These are phyloP conservation scores for Paracanthobrama guichenoti DNA, from an alignment of 2,113 vertebrate genomes.

Conservation along the genomic window DNA sequence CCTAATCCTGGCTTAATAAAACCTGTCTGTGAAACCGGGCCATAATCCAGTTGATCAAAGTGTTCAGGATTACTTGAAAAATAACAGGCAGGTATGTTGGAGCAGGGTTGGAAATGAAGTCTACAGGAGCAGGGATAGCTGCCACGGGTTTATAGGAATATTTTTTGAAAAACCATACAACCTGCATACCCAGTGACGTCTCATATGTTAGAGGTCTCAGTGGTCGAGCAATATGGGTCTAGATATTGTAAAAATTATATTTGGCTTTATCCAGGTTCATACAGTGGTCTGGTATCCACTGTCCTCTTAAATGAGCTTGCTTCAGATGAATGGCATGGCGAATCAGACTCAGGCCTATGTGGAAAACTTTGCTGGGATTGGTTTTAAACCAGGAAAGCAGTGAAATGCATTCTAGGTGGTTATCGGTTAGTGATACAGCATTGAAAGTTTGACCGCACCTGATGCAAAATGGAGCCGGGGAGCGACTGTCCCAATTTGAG, in stretches of 20 bases:
- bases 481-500: slow-evolving; percentile 69
- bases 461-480: slow-evolving; percentile 61
- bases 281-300: slow-evolving; percentile 26
- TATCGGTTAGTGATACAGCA: slow-evolving; percentile 65
- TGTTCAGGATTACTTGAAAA: neutral
- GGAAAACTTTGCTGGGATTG: slow-evolving; percentile 63
- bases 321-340: slow-evolving; percentile 48
- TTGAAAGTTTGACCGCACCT: slow-evolving; percentile 75
- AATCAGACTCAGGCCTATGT: slow-evolving; percentile 56
- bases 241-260: slow-evolving; percentile 4
- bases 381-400: slow-evolving; percentile 61
- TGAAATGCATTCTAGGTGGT: slow-evolving; percentile 60
- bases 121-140: neutral
- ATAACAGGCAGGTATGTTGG: neutral
- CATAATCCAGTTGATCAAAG: neutral
- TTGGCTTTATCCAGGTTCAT: slow-evolving; percentile 6
- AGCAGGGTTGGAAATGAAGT: neutral
- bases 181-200: slow-evolving; percentile 13
- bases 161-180: neutral
- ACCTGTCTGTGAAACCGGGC: no score
- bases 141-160: neutral
- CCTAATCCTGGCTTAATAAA: no score
- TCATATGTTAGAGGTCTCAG: slow-evolving; percentile 5
- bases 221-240: neutral
- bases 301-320: slow-evolving; percentile 51